These are phyloP conservation scores for Drosophila nikananu DNA, from an alignment of 1,140 invertebrate genomes.

Conservation along the genomic window DNA sequence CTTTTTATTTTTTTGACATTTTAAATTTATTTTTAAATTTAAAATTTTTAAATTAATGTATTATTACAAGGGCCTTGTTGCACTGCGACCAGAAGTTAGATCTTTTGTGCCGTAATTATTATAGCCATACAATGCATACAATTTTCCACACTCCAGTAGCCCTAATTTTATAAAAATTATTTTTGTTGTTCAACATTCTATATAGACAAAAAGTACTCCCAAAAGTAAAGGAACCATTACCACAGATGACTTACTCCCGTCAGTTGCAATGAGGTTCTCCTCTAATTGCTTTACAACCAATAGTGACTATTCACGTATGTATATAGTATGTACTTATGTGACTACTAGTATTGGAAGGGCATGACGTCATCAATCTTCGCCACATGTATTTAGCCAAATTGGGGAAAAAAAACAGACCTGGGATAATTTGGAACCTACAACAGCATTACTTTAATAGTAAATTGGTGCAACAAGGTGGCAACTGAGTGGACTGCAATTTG, in stretches of 20 bases:
- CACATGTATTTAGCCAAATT: neutral
- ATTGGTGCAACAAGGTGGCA: slow-evolving; percentile 13
- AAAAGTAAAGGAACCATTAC: slow-evolving; percentile 18
- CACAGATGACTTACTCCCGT: slow-evolving; percentile 12
- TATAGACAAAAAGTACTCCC: neutral
- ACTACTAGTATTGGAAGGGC: neutral
- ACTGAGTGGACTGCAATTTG: neutral
- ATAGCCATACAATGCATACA: too few species aligned
- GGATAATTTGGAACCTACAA: slow-evolving; percentile 4
- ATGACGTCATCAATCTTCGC: slow-evolving; percentile 30
- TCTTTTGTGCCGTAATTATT: too few species aligned
- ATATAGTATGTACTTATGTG: neutral
- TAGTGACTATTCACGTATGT: slow-evolving; percentile 1
- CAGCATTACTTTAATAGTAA: slow-evolving; percentile 28
- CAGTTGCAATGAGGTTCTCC: neutral
- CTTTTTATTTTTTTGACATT: neutral
- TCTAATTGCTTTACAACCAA: slow-evolving; percentile 29
- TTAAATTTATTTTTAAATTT: too few species aligned
- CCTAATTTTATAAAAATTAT: too few species aligned
- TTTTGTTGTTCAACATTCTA: neutral
- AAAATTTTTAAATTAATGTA: too few species aligned
- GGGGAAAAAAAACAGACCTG: slow-evolving; percentile 5
- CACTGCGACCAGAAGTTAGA: too few species aligned
- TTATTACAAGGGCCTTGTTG: too few species aligned
- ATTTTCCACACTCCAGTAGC: too few species aligned